Percentiles rank a stretch among this genome's conserved stretches.
Evolutionary conservation across 2,888 invertebrate species (phyloP).

Genomic region (Tethea ocularis): DNA sequence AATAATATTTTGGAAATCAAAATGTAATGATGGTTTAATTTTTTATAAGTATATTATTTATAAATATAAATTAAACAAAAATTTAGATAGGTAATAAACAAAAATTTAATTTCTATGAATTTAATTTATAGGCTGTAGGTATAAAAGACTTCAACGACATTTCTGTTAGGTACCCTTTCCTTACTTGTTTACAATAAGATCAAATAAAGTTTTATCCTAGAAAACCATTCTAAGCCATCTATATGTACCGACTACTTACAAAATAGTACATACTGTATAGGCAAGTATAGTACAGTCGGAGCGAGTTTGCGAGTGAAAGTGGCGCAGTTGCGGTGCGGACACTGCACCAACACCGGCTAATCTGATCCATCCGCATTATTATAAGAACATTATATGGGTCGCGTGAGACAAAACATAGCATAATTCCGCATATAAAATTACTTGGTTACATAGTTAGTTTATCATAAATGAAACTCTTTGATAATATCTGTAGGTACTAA

Average conservation of each 20-base stretch:
- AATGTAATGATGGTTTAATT: too few species aligned
- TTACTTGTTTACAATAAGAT: neutral
- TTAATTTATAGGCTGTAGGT: too few species aligned
- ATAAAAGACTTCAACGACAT: neutral
- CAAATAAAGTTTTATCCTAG: neutral
- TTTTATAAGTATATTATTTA: too few species aligned
- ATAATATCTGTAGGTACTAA: too few species aligned
- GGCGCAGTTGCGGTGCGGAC: slow-evolving; percentile 24
- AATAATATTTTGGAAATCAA: too few species aligned
- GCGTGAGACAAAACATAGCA: slow-evolving; percentile 1
- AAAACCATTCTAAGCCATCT: slow-evolving; percentile 5
- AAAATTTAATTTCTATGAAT: too few species aligned
- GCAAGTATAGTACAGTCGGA: slow-evolving; percentile 13
- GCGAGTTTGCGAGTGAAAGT: slow-evolving; percentile 51
- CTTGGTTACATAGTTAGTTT: neutral
- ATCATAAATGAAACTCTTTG: neutral
- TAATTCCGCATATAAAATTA: slow-evolving; percentile 4
- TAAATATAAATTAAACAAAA: too few species aligned
- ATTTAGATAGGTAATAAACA: too few species aligned
- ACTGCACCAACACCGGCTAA: slow-evolving; percentile 19
- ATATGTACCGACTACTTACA: slow-evolving; percentile 13
- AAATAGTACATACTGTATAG: slow-evolving; percentile 4
- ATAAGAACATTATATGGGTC: neutral
- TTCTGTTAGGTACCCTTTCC: too few species aligned
- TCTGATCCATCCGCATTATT: slow-evolving; percentile 23